Evolutionary conservation across 2,888 invertebrate genomes (phyloP), one percentile per base, ranked within the genome.

Genomic region (Nymphalis c-album): DNA sequence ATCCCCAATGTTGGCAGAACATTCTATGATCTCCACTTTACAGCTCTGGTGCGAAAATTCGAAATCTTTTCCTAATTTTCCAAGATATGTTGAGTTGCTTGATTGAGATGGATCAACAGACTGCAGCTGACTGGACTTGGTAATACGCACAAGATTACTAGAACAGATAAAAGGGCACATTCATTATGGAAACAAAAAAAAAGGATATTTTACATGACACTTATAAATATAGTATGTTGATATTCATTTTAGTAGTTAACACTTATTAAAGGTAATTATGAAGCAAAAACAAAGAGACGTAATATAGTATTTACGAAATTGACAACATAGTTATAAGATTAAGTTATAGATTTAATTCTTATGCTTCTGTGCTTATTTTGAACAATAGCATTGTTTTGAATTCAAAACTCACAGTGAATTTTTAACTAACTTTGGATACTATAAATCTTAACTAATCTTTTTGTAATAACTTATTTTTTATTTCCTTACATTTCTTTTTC

Each of bases 401-500:
- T 13, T 40, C 4, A 13, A 40, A 4, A 40, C 13, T 40, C 40
- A 40, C 13, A 40, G 40, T 4, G 10, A 10, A 13, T 40, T 3
- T 40, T 13, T 40, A 10, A 40, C 1, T 40, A 40, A 40, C 40
- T 40, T 40, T 40, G 13, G 26, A 31, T 31, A 6, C 5, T 31
- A 6, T 31, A 31, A 31, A 6, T 8, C 7, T 18, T 47, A 22
- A 47, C 31, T 13, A 16, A 31, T n/a, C 13, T 16, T 22, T 58
- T 20, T 26, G 13, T 40, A 46, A 31, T 46, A 22, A 63, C 45
- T 20, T 50, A 10, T 17, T 53, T 8, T 17, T 59, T 45, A 7
- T 26, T 50, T 72, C 91, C 95, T 94, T 93, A 97, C 96, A 98
- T 94, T 95, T 98, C 98, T 82, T 97, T 98, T 83, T 98, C 98